Conservation (phyloP, 1,140 invertebrate genomes). For the Thrips palmi region DNA sequence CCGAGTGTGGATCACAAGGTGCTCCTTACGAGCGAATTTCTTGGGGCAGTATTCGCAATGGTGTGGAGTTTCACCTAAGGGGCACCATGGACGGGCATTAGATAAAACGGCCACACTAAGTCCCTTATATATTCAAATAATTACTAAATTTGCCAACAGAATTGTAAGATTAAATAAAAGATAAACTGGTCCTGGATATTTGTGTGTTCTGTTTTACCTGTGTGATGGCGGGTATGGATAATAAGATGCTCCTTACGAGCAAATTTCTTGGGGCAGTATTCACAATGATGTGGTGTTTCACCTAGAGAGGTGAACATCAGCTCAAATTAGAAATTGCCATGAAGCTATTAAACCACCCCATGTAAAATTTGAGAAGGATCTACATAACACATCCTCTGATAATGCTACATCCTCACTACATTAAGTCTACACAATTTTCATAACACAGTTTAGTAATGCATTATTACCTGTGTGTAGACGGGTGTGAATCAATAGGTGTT, state of each 20-base stretch:
- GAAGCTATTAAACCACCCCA: too few species aligned
- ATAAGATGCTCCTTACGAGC: conserved; percentile 61
- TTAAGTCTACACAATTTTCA: conserved; percentile 2
- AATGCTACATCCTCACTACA: too few species aligned
- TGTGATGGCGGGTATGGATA: conserved; percentile 68
- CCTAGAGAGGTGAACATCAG: conserved; percentile 45
- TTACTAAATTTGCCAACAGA: neutral
- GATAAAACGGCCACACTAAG: neutral
- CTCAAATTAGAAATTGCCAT: conserved; percentile 21
- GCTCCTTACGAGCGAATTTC: conserved; percentile 85
- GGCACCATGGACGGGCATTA: neutral
- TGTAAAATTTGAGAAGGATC: too few species aligned
- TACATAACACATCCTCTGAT: conserved; percentile 8
- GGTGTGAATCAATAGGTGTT: conserved; percentile 59
- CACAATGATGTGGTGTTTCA: conserved; percentile 57
- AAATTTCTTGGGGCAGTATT: conserved; percentile 60
- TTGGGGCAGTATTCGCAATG: conserved; percentile 89
- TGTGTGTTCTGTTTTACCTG: conserved; percentile 69
- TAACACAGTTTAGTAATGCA: too few species aligned
- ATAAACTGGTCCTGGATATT: too few species aligned
- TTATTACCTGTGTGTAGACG: conserved; percentile 44
- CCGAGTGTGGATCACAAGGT: conserved; percentile 69
- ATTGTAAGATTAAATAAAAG: neutral
- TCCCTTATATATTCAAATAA: neutral
- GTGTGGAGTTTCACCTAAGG: conserved; percentile 63